Percentiles rank a stretch among this genome's conserved stretches.
phyloP scores from a whole-genome alignment of 2,797 vertebrate species.

The Siniperca obscura region DNA sequence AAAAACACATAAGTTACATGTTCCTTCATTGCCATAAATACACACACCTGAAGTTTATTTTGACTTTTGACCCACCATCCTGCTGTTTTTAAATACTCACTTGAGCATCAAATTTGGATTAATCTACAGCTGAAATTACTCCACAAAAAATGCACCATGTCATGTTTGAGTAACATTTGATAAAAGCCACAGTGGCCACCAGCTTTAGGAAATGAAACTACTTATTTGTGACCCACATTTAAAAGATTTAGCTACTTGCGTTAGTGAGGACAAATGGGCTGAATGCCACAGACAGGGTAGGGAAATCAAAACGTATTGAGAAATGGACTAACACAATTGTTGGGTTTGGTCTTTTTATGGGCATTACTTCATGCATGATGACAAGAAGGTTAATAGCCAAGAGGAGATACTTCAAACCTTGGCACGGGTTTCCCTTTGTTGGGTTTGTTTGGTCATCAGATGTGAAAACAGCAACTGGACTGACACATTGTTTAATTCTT shows the following conservation, averaged over 20 bases:
- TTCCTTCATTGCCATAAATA: background rate
- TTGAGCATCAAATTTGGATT: background rate
- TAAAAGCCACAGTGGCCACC: background rate
- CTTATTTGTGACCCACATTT: no score
- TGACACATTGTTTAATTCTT: no score
- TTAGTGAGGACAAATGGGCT: background rate
- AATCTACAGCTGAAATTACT: background rate
- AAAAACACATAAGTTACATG: no score
- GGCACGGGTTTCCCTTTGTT: background rate
- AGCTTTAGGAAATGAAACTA: background rate
- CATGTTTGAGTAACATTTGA: background rate
- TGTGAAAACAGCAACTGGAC: no score
- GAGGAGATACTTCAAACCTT: background rate
- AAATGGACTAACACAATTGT: background rate
- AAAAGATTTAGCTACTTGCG: background rate
- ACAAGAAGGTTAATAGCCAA: background rate
- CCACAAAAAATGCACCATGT: background rate
- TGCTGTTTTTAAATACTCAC: background rate
- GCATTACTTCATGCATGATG: background rate
- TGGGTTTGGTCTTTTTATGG: no score
- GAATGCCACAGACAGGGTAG: background rate
- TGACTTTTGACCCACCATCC: background rate
- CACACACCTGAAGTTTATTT: constrained; percentile 3
- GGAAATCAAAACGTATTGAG: background rate
- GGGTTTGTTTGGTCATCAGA: background rate